Base-by-base conservation (phyloP, 2,888 invertebrate species). In the Synergus gifuensis region DNA sequence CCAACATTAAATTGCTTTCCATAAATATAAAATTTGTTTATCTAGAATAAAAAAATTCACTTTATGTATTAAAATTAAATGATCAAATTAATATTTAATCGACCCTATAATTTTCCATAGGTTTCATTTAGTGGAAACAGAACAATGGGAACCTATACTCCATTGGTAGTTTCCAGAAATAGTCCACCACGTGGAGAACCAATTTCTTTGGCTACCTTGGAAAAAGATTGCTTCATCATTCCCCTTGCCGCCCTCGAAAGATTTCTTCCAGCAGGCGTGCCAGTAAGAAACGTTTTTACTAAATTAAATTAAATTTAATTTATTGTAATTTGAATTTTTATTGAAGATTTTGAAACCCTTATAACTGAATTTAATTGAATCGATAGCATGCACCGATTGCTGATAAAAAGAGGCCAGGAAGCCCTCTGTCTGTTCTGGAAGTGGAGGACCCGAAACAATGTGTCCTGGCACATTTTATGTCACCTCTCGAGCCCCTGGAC, bases 191-290 rank as follows among this genome's bases (percentile, higher is more conserved):
- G 93, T 73, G 94, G 95, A 76, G 96, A 96, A 90, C 96, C 96
- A 62, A 95, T 96, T 82, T 96, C 97, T 5, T 93, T 98, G 87
- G 96, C 97, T 76, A 96, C 96, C 76, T 93, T 97, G 88, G 97
- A 97, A 93, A 94, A 96, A 89, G 98, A 98, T 93, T 98, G 98
- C 93, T 98, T 98, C 93, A 98, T 98, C 91, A 98, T 98, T 92
- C 98, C 98, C 9, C 96, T 97, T 76, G 97, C 97, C 88, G 97
- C 97, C 91, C 94, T 98, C 87, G 96, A 96, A 91, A 94, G 97
- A 87, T 98, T 98, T 93, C 94, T 98, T 88, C 98, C 98, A 83
- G 97, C 97, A 85, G 98, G 98, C 88, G 97, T 98, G 83, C 97
- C 97, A 92, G 97, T 98, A 90, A 90, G 93, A 90, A 79, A 11